Evolutionary conservation across 2,113 vertebrate genomes (phyloP), one percentile per base, ranked within the genome.

Genomic region (Sciurus niger): DNA sequence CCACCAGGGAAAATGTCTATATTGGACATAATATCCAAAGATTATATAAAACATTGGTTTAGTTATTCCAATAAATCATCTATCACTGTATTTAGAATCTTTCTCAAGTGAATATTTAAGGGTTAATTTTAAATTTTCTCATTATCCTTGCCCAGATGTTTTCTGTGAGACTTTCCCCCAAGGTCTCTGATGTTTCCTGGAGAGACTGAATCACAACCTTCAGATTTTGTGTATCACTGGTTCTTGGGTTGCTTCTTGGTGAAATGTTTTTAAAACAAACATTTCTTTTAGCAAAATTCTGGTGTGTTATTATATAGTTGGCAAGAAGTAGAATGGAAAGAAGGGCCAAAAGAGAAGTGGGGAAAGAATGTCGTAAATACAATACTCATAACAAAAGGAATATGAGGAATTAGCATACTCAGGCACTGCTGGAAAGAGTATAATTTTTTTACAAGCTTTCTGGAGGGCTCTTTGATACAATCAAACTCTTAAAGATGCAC

Each of bases 61-160:
- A 40, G 34, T 80, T 94, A 65, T 77, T 67, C 63, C 20, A 67
- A 6, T 48, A 63, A 85, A 14, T 80, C 34, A 60, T 48, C 63
- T 93, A 16, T 65, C 34, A 67, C 53, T 58, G 46, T 73, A 34
- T 43, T 22, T 53, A 46, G 76, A 78, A 70, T 74, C 72, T 58
- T 73, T 93, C 37, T 67, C 73, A 73, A 68, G 73, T 65, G 58
- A 73, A 87, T 24, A 37, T 68, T 37, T 28, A 93, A 65, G 43
- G 51, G 51, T 34, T 80, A 22, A 51, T 95, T 78, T 89, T 94
- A 78, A 43, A 67, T 94, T 70, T 86, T 30, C 11, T 92, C 46
- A n/a, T 72, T 95, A n/a, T 79, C 32, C 32, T 32, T 16, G 22
- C 20, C 16, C 46, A 30, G 20, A 22, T 48, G 72, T 94, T 85